Evolutionary conservation across 2,113 vertebrate genomes (phyloP), one percentile per base, ranked within the genome.

Genomic region (Aleadryas rufinucha): DNA sequence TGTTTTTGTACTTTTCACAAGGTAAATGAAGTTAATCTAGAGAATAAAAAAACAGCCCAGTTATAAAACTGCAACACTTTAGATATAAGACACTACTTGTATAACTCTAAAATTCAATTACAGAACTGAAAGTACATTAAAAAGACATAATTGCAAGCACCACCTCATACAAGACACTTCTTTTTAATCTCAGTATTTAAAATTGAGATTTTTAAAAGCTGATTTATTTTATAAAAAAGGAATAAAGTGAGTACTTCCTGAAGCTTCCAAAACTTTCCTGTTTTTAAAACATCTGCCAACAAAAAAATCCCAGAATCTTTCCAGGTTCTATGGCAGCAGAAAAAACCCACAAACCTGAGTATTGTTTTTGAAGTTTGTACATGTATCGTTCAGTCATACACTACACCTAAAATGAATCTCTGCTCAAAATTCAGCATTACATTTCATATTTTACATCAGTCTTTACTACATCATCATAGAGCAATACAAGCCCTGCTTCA

Each of bases 11-110:
- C 98, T 99, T 95, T 94, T 98, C 42, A 97, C 97, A 97, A 99
- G 97, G 97, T 99, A 99, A 93, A 99, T 97, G 90, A 99, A 99
- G 94, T 99, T 99, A 76, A 99, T 98, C 99, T 99, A 97, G 84
- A 96, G 94, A 64, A 95, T 20, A 95, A 80, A 96, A 74, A 75
- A 95, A 90, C 75, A 96, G 39, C 11, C 57, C 54, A 77, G 35
- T 70, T 91, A 96, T 23, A 93, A 84, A 85, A 89, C 16, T 28
- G 81, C 63, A 85, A 45, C 23, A 69, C 8, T 41, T 60, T 37
- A 53, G 10, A 35, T 49, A 14, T 7, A 72, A 68, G 30, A 78
- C 22, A 31, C 17, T 74, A 53, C 16, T 81, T 2, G 0, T 30
- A 1, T 28, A 83, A 83, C 30, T 71, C 35, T 80, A 75, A 76